Evolutionary conservation across 2,113 vertebrate genomes (phyloP), one percentile per base, ranked within the genome.

Genomic region (Barnardius zonarius): DNA sequence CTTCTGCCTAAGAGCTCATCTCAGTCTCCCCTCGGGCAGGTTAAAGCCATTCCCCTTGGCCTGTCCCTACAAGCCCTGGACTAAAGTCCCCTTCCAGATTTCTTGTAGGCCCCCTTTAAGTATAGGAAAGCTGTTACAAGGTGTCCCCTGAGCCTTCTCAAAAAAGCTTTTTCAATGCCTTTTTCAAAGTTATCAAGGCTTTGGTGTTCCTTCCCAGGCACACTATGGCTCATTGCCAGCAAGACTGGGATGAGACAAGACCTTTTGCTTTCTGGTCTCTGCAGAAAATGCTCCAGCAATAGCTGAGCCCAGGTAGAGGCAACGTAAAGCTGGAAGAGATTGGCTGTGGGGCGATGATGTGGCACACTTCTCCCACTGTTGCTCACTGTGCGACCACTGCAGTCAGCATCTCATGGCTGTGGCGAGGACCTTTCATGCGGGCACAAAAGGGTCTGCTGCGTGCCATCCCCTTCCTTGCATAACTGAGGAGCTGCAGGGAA

Each of bases 351-450:
- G 67, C n/a, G 49, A 69, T 0, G 4, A 44, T 0, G 27, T 12
- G 54, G 62, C 31, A 22, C 3, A 6, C 6, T n/a, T 30, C 49
- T 91, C 19, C 33, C 59, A 27, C 12, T 0, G 0, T 11, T 35
- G 46, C 44, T 67, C 75, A 48, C 37, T 2, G 1, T 13, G 6
- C 0, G 19, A 11, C 46, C 15, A 19, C 61, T 43, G 52, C 2
- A 3, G 46, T 33, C 46, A 18, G 59, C 2, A 0, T 31, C 67
- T n/a, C n/a, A 10, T 0, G 0, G 76, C 54, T 7, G 0, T 3
- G 28, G 52, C 18, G n/a, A 88, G 37, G 24, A 13, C 18, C 7
- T 20, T 44, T 41, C 3, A 0, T 0, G 0, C 11, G 7, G 35
- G 41, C 20, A 55, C 59, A 64, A 9, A 30, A 37, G 7, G 30